Conservation (phyloP, 2,888 invertebrate genomes). For the Catonia carolina region DNA sequence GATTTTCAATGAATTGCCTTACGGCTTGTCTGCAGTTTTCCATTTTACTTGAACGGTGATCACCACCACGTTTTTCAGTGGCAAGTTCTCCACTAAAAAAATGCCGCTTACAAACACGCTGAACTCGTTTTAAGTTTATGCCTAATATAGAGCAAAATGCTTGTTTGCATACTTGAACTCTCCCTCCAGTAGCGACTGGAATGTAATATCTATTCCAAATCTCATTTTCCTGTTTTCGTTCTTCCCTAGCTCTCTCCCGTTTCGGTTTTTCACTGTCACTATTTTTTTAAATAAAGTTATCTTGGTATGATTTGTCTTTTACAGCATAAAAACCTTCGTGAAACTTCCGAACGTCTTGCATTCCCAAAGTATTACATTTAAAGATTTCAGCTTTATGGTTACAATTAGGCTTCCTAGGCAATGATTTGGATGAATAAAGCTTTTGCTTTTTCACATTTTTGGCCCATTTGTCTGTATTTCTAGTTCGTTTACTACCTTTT, state of each 20-base stretch:
- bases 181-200: no score
- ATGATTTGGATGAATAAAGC: no score
- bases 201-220: no score
- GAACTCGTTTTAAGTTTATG: constrained; percentile 1
- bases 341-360: constrained; percentile 14
- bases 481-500: no score
- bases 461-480: no score
- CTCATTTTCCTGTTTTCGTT: constrained; percentile 1
- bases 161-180: background rate
- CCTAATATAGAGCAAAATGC: background rate
- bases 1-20: constrained; percentile 4
- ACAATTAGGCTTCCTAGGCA: no score
- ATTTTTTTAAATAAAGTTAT: constrained; percentile 5
- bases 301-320: constrained; percentile 5
- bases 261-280: no score
- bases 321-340: constrained; percentile 9
- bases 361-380: no score
- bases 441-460: no score
- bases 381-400: no score
- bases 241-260: no score
- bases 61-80: constrained; percentile 12
- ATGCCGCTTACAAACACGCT: constrained; percentile 4
- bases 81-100: constrained; percentile 5
- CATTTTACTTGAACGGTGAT: constrained; percentile 3
- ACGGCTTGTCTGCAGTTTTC: constrained; percentile 4